A percentile compares a stretch with the other conserved stretches of the same genome.
These are phyloP conservation scores for Bombus waltoni DNA, from an alignment of 1,140 invertebrate species.

Conservation along the genomic window DNA sequence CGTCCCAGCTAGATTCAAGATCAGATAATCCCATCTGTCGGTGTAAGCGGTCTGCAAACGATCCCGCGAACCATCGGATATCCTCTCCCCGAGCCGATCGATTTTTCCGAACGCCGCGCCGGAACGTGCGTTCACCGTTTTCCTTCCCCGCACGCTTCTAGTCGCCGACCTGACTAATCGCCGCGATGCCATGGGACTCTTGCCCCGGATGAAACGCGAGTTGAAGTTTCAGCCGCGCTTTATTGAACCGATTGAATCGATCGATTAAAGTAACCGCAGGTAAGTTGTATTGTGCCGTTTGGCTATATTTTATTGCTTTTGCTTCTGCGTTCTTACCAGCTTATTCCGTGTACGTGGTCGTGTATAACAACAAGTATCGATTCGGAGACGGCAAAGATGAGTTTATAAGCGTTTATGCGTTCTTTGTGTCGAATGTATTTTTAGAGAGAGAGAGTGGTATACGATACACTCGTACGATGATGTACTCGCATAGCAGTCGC, in stretches of 20 bases:
- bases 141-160: neutral
- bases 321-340: no score
- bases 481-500: no score
- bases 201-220: neutral
- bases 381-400: no score
- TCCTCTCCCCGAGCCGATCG: constrained; percentile 57
- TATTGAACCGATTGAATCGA: neutral
- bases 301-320: no score
- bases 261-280: neutral
- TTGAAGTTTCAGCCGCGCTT: neutral
- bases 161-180: neutral
- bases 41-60: constrained; percentile 77
- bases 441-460: no score
- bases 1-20: constrained; percentile 79
- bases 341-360: no score
- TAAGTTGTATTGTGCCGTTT: no score
- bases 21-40: constrained; percentile 81
- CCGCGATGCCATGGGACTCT: neutral
- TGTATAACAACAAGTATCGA: no score
- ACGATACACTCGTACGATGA: no score
- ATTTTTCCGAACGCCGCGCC: constrained; percentile 58
- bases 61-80: constrained; percentile 76
- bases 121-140: constrained; percentile 33
- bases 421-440: no score
- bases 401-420: no score